Evolutionary conservation across 37 sponge, comb jelly and placozoan species (phyloP), one percentile per base, ranked within the genome.

Genomic region (Spongilla lacustris): DNA sequence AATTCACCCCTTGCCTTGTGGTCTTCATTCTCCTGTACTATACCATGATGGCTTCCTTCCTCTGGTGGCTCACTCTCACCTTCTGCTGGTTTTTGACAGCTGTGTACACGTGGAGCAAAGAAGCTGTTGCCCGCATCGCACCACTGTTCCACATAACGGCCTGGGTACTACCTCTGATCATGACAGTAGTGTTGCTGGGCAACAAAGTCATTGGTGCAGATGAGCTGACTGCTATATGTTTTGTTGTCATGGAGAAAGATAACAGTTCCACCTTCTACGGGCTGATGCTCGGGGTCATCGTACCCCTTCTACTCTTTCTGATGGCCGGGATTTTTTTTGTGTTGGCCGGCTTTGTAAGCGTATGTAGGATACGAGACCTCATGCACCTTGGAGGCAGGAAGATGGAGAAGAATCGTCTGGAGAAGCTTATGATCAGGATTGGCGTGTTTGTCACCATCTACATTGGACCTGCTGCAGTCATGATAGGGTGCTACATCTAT

Each of bases 61-160:
- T 88, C 76, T 93, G 96, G 96, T 97, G 98, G 98, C 89, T 97
- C 3, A 68, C 92, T 30, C 90, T 97, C 48, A 89, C 93, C 32
- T 69, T 97, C 30, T 73, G 83, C 85, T 97, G 98, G 98, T 93
- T 97, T 83, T 86, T 97, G 8, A 87, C 95, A 24, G 84, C 98
- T 74, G 93, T 88, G 19, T 67, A 92, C 66, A 89, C 86, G 71
- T 97, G 98, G 98, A 93, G 95, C 29, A 90, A 86, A 36, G 98
- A 97, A 50, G 89, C 93, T 36, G 86, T 97, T 1, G 91, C 82
- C 38, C 88, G 80, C 29, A 66, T 92, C 22, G 80, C 93, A 33
- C 91, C 81, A 0, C 88, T 91, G 92, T 97, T 78, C 82, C 95
- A 95, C 76, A 81, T 81, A 0, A 48, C 86, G 4, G 89, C 95